Evolutionary conservation across 2,113 vertebrate genomes (phyloP).

Genomic region (Pterophyllum scalare): DNA sequence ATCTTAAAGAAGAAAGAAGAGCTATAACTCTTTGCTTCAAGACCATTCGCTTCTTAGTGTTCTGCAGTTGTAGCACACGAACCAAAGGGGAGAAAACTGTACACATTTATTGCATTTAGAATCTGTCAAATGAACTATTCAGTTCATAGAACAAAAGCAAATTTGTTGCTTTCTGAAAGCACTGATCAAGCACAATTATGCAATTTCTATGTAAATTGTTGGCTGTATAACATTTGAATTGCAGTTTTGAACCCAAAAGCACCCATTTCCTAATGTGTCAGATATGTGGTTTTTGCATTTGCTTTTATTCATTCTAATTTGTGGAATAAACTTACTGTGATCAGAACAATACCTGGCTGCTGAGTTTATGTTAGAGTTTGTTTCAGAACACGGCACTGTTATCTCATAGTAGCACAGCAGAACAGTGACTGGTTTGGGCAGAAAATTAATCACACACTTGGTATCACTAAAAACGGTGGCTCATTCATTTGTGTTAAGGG

Average conservation of each 20-base stretch:
- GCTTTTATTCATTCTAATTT: slow-evolving; percentile 1
- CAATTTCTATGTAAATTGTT: background rate
- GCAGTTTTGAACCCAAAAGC: background rate
- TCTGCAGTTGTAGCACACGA: background rate
- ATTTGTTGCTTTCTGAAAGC: slow-evolving; percentile 11
- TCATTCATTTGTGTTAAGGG: background rate
- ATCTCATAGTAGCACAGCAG: background rate
- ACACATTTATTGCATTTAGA: background rate
- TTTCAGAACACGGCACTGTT: background rate
- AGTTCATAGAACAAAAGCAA: background rate
- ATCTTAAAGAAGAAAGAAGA: slow-evolving; percentile 94
- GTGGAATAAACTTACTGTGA: slow-evolving; percentile 54
- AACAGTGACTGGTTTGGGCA: background rate
- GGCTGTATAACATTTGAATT: background rate
- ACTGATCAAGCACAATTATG: slow-evolving; percentile 39
- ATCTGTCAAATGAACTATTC: background rate
- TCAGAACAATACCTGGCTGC: background rate
- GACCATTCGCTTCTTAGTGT: background rate
- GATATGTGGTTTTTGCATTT: background rate
- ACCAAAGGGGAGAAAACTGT: background rate
- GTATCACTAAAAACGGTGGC: background rate
- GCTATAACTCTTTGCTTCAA: slow-evolving; percentile 74
- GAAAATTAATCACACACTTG: background rate
- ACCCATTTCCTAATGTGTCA: background rate
- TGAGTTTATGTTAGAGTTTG: background rate